Conservation (phyloP, 2,797 vertebrate species). For the Oreonectes daqikongensis region DNA sequence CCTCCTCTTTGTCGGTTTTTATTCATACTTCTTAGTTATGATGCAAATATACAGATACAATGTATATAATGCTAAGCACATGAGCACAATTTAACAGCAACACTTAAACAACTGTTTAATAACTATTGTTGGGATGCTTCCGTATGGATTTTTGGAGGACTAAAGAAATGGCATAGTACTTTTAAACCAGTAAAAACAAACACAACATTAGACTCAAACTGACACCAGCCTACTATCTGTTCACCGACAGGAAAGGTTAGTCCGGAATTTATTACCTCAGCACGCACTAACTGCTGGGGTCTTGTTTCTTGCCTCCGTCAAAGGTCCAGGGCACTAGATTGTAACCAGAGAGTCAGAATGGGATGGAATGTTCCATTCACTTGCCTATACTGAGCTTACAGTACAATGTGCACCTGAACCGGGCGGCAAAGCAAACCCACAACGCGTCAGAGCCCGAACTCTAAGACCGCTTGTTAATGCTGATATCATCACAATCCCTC, state of each 20-base stretch:
- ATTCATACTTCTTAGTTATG: conserved; percentile 5
- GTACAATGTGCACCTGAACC: conserved; percentile 25
- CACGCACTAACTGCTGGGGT: conserved; percentile 46
- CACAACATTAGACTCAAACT: conserved; percentile 16
- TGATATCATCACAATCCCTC: conserved; percentile 30
- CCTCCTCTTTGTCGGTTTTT: background rate
- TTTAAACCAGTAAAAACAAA: conserved; percentile 15
- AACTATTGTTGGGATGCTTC: conserved; percentile 31
- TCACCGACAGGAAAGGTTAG: conserved; percentile 38
- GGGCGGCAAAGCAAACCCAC: background rate
- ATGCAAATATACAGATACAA: conserved; percentile 10
- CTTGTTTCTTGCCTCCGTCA: conserved; percentile 55
- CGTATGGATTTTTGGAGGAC: conserved; percentile 9
- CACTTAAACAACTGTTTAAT: conserved; percentile 28
- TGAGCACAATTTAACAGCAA: conserved; percentile 12
- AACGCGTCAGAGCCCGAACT: background rate
- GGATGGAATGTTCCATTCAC: conserved; percentile 55
- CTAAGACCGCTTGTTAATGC: conserved; percentile 12
- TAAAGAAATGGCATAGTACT: background rate
- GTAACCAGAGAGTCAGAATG: conserved; percentile 57
- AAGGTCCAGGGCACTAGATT: conserved; percentile 52
- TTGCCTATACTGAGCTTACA: conserved; percentile 22
- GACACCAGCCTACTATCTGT: conserved; percentile 28
- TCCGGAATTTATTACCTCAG: conserved; percentile 55
- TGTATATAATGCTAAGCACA: conserved; percentile 6